phyloP scores from a whole-genome alignment of 2,888 invertebrate species.

The Corbicula japonica region DNA sequence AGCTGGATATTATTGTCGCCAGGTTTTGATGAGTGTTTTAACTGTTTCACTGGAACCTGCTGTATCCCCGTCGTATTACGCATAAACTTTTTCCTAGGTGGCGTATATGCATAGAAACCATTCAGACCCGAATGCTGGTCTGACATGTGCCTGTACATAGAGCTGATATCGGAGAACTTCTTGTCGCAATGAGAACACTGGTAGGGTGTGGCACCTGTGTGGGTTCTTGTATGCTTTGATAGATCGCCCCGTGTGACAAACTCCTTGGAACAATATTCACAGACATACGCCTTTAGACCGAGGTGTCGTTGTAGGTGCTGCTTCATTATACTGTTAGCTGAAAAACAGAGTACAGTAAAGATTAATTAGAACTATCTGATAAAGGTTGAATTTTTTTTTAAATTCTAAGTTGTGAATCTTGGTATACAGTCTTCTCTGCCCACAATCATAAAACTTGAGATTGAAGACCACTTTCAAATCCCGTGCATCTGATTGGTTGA shows the following conservation, averaged over 20 bases:
- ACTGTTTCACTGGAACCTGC: constrained; percentile 2
- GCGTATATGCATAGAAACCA: too few species aligned
- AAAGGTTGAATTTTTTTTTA: too few species aligned
- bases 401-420: too few species aligned
- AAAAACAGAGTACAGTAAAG: not conserved
- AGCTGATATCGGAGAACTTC: constrained; percentile 43
- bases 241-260: constrained; percentile 56
- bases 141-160: constrained; percentile 35
- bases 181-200: constrained; percentile 32
- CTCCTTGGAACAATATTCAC: constrained; percentile 52
- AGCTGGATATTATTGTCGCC: too few species aligned
- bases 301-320: constrained; percentile 49
- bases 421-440: too few species aligned
- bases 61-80: constrained; percentile 29
- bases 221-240: constrained; percentile 46
- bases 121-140: constrained; percentile 9
- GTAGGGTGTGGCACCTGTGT: constrained; percentile 45
- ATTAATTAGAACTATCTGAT: not conserved
- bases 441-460: too few species aligned
- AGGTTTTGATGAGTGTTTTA: too few species aligned
- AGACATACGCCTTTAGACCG: constrained; percentile 43
- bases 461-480: too few species aligned
- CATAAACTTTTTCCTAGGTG: constrained; percentile 5
- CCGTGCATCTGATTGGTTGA: too few species aligned
- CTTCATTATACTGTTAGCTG: constrained; percentile 42